A percentile compares a stretch with the other conserved stretches of the same genome.
phyloP scores from a whole-genome alignment of 1,140 invertebrate species.

The Aphaenogaster ashmeadi region DNA sequence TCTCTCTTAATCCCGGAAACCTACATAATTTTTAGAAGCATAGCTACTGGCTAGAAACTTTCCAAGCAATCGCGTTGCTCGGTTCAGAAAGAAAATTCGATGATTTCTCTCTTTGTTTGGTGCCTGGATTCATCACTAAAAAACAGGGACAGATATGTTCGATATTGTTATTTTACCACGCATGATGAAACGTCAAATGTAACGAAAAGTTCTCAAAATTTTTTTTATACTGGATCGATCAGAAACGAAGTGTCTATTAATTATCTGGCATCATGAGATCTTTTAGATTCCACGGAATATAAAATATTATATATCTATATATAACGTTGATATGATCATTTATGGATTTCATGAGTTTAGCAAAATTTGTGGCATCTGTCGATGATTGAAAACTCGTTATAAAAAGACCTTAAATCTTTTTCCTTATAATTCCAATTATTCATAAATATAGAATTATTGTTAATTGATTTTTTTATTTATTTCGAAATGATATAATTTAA shows the following conservation, averaged over 20 bases:
- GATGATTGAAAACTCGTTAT: not conserved
- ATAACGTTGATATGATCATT: not conserved
- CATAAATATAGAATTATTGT: not conserved
- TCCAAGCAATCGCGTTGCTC: not conserved
- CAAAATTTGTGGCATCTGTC: not conserved
- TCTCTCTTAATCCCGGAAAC: not conserved
- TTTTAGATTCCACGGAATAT: not conserved
- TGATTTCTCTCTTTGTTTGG: not conserved
- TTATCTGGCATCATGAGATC: not conserved
- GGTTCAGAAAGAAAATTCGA: not conserved
- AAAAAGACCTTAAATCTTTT: not conserved
- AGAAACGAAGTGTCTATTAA: slow-evolving; percentile 29
- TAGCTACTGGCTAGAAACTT: not conserved
- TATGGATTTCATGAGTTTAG: too few relatives aligned
- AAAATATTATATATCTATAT: not conserved
- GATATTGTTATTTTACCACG: not conserved
- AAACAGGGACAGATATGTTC: not conserved
- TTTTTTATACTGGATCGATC: slow-evolving; percentile 21
- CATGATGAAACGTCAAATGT: too few relatives aligned
- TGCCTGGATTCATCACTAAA: slow-evolving; percentile 7
- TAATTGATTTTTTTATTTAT: not conserved
- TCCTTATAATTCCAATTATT: not conserved
- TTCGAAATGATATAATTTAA: not conserved
- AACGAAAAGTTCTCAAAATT: not conserved
- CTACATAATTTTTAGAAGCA: slow-evolving; percentile 10